These are phyloP conservation scores for Acanthurus tractus DNA, from an alignment of 2,797 vertebrate genomes.

Conservation along the genomic window DNA sequence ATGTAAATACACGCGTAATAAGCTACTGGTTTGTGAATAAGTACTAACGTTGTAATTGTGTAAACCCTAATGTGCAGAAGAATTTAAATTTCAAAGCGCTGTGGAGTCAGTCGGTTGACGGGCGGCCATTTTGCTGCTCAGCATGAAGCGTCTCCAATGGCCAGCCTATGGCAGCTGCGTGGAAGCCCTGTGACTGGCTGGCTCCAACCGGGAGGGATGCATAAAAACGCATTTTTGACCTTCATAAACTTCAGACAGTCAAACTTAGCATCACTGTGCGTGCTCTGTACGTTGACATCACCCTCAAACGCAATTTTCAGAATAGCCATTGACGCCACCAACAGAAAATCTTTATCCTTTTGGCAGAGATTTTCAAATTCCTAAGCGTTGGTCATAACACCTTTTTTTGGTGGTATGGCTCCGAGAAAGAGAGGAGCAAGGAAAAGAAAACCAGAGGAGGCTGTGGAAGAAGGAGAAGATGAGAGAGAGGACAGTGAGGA, in stretches of 20 bases:
- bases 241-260: conserved; percentile 60
- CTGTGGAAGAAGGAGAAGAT: conserved; percentile 16
- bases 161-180: conserved; percentile 69
- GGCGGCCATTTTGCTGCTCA: conserved; percentile 90
- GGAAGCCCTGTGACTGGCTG: conserved; percentile 73
- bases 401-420: conserved; percentile 64
- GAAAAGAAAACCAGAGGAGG: conserved; percentile 63
- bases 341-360: no score
- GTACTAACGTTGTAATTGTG: conserved; percentile 77
- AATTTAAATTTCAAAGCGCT: conserved; percentile 85
- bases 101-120: conserved; percentile 87
- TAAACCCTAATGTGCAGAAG: conserved; percentile 84
- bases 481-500: conserved; percentile 10
- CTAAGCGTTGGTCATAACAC: background rate
- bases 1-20: conserved; percentile 54
- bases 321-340: background rate
- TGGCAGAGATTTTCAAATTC: background rate
- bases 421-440: conserved; percentile 59
- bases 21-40: conserved; percentile 71
- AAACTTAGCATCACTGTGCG: background rate
- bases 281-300: background rate
- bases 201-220: conserved; percentile 56
- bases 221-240: conserved; percentile 60
- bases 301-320: background rate
- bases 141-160: conserved; percentile 82